Conservation (phyloP, 2,797 vertebrate genomes). For the Mallotus villosus region DNA sequence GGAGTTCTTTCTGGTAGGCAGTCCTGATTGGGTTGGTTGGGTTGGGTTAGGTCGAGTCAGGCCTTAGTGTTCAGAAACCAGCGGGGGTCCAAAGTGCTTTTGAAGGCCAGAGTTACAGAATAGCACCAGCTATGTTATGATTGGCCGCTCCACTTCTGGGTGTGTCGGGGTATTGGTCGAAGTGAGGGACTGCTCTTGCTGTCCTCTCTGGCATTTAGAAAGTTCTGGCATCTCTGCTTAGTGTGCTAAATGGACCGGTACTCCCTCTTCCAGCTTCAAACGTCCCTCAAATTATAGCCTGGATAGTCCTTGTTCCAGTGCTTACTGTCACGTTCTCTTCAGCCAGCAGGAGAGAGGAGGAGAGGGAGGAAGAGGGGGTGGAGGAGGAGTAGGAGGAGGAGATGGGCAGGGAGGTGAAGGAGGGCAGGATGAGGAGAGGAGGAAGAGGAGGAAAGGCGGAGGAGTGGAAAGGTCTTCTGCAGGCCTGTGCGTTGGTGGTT, state of each 20-base stretch:
- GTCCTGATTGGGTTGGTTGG: background rate
- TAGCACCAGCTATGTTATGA: background rate
- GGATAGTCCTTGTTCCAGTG: background rate
- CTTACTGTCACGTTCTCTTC: background rate
- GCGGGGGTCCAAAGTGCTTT: background rate
- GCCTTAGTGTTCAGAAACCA: background rate
- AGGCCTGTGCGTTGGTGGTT: slow-evolving; percentile 24
- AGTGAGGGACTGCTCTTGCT: background rate
- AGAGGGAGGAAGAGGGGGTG: background rate
- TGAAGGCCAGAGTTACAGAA: background rate
- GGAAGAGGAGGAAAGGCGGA: background rate
- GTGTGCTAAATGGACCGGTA: background rate
- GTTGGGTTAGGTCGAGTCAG: background rate
- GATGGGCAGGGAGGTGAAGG: background rate
- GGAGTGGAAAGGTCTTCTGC: background rate
- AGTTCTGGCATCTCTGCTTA: background rate
- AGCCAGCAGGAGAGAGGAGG: background rate
- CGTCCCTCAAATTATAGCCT: background rate
- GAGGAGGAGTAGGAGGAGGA: background rate
- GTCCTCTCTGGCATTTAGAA: background rate
- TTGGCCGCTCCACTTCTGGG: background rate
- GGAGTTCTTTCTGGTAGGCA: background rate
- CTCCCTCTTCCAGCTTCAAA: background rate
- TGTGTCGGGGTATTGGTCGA: background rate
- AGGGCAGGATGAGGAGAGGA: background rate